Percentiles rank a stretch among this genome's conserved stretches.
These are phyloP conservation scores for Sorex maritimensis DNA, from an alignment of 2,797 vertebrate genomes.

Conservation along the genomic window DNA sequence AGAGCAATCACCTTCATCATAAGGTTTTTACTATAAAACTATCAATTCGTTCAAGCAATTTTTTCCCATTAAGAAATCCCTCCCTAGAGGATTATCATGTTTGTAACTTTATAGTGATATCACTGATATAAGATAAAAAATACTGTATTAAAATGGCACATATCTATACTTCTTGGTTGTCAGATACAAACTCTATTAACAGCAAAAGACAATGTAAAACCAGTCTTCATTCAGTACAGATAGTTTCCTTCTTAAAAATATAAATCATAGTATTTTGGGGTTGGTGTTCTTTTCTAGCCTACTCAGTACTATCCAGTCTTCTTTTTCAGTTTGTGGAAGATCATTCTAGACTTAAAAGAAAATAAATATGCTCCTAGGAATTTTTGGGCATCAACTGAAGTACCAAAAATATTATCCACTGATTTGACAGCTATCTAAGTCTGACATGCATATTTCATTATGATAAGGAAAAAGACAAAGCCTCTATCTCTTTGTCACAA, in stretches of 20 bases:
- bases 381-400: neutral
- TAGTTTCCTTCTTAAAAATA: constrained; percentile 25
- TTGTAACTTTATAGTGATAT: neutral
- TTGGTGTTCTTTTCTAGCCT: neutral
- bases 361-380: neutral
- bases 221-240: neutral
- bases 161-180: constrained; percentile 26
- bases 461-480: constrained; percentile 1
- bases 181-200: constrained; percentile 12
- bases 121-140: constrained; percentile 34
- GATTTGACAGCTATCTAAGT: neutral
- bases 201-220: neutral
- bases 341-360: constrained; percentile 11
- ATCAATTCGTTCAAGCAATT: constrained; percentile 68
- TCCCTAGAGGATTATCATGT: neutral
- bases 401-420: constrained; percentile 20
- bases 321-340: constrained; percentile 34
- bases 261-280: neutral
- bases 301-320: neutral
- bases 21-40: constrained; percentile 74
- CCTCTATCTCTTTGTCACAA: constrained; percentile 18
- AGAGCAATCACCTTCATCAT: constrained; percentile 71
- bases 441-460: neutral
- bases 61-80: neutral
- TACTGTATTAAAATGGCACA: neutral